A percentile compares a stretch with the other conserved stretches of the same genome.
phyloP scores from a whole-genome alignment of 1,140 invertebrate genomes.

The Metaphire vulgaris region DNA sequence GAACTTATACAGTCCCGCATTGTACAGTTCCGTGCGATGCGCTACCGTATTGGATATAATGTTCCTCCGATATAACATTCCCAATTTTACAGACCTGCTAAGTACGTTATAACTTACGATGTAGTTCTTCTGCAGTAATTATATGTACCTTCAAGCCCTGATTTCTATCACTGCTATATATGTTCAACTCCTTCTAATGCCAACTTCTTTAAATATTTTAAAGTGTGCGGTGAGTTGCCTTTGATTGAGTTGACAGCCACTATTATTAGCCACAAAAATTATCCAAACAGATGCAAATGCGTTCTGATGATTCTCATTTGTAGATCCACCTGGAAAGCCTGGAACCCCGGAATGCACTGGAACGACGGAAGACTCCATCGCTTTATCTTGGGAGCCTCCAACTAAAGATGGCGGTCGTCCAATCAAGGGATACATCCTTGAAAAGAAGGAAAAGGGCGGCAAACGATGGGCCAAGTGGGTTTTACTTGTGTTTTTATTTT shows the following conservation, averaged over 20 bases:
- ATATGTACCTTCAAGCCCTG: background rate
- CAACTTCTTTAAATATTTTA: too few species aligned
- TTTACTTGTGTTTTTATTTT: background rate
- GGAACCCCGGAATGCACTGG: slow-evolving; percentile 77
- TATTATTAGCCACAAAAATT: background rate
- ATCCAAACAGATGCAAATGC: background rate
- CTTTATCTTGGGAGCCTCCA: slow-evolving; percentile 88
- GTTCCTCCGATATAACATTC: too few species aligned
- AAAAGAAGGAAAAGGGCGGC: slow-evolving; percentile 74
- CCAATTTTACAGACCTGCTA: too few species aligned
- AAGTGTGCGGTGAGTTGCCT: too few species aligned
- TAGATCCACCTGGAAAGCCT: slow-evolving; percentile 78
- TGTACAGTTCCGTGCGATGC: too few species aligned
- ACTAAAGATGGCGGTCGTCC: slow-evolving; percentile 69
- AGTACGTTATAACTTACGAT: background rate
- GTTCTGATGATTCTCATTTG: background rate
- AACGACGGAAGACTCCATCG: slow-evolving; percentile 86
- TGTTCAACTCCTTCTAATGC: too few species aligned
- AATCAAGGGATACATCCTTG: slow-evolving; percentile 82
- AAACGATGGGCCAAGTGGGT: slow-evolving; percentile 49
- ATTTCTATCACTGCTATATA: too few species aligned
- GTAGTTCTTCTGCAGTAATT: background rate
- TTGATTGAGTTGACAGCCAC: background rate
- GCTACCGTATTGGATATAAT: too few species aligned
- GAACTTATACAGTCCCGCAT: background rate